Evolutionary conservation across 2,888 invertebrate species (phyloP).

Genomic region (Ophion slaviceki): DNA sequence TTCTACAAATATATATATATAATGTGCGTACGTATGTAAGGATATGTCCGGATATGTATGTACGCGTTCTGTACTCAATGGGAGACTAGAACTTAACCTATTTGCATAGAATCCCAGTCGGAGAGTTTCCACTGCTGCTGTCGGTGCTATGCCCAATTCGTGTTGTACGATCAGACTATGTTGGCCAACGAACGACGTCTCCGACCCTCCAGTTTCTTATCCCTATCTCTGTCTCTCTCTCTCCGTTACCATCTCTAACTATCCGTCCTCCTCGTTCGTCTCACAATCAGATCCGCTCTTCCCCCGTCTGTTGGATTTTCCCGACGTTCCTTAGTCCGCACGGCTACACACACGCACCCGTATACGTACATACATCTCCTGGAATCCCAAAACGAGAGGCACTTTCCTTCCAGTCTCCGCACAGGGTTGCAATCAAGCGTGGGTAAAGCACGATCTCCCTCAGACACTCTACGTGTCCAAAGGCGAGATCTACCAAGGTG

Average conservation of each 20-base stretch:
- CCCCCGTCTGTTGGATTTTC: conserved; percentile 41
- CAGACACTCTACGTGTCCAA: conserved; percentile 1
- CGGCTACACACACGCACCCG: conserved; percentile 34
- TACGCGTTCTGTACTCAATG: background rate
- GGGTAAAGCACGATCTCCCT: conserved; percentile 39
- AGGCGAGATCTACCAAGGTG: background rate
- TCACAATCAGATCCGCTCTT: background rate
- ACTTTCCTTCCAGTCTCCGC: conserved; percentile 30
- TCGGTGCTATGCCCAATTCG: conserved; percentile 40
- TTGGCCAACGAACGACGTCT: conserved; percentile 40
- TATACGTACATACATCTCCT: background rate
- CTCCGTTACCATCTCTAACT: conserved; percentile 22
- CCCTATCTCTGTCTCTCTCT: background rate
- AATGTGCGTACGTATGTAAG: background rate
- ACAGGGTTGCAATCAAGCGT: conserved; percentile 31
- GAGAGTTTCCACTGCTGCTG: conserved; percentile 30
- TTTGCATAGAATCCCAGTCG: conserved; percentile 73
- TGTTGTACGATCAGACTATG: conserved; percentile 52
- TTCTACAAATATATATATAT: too few species aligned
- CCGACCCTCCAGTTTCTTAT: conserved; percentile 20
- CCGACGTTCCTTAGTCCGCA: conserved; percentile 59
- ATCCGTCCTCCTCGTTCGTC: conserved; percentile 36
- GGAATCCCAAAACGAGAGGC: conserved; percentile 37
- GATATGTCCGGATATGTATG: background rate
- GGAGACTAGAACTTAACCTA: conserved; percentile 71